Percentiles rank a stretch among this genome's conserved stretches.
Conservation (phyloP, 1,140 invertebrate genomes). For the Metaphire vulgaris region DNA sequence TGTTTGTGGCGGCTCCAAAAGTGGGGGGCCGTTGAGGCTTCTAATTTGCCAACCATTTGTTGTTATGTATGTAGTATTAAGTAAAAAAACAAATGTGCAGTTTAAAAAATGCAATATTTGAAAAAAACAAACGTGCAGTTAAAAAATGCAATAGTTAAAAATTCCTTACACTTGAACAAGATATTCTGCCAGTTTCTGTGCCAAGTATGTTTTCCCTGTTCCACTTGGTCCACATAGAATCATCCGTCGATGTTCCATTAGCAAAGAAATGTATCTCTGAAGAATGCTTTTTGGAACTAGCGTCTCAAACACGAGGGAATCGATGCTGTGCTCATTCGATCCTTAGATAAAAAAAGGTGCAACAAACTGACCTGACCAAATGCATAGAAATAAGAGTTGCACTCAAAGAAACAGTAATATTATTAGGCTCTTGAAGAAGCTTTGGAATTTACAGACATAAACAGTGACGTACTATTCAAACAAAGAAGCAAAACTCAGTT, state of each 20-base stretch:
- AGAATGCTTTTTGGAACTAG: slow-evolving; percentile 92
- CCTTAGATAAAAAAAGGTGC: slow-evolving; percentile 4
- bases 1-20: neutral
- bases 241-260: slow-evolving; percentile 83
- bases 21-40: neutral
- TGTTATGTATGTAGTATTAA: no score
- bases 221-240: slow-evolving; percentile 94
- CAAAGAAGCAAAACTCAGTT: no score
- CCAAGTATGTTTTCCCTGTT: slow-evolving; percentile 93
- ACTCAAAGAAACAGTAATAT: no score
- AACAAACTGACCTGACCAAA: no score
- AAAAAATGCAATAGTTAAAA: neutral
- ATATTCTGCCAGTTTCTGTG: slow-evolving; percentile 87
- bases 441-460: no score
- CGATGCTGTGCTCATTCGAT: slow-evolving; percentile 60
- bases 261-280: slow-evolving; percentile 78
- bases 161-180: slow-evolving; percentile 51
- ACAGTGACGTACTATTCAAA: no score
- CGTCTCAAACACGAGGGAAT: slow-evolving; percentile 89
- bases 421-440: no score
- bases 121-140: neutral
- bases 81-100: neutral
- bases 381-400: no score
- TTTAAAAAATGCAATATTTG: neutral
- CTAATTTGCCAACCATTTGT: neutral